Evolutionary conservation across 2,113 vertebrate species (phyloP).

Genomic region (Crotalus horridus): DNA sequence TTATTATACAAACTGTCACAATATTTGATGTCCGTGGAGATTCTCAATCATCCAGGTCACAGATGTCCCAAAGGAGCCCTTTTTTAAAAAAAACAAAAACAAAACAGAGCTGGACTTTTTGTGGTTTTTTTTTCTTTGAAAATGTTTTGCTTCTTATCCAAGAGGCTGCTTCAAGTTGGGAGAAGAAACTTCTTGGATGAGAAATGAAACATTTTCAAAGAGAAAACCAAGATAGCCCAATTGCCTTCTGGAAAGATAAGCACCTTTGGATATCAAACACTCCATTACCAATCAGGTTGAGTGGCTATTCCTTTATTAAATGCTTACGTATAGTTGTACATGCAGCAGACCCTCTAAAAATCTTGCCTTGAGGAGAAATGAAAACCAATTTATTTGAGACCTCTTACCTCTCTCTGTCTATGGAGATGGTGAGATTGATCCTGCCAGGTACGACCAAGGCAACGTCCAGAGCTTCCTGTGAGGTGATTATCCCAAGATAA

Average conservation of each 20-base stretch:
- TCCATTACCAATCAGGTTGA: neutral
- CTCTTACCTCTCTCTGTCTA: neutral
- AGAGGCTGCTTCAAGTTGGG: too few relatives aligned
- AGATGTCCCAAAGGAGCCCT: neutral
- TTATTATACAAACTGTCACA: neutral
- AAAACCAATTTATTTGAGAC: slow-evolving; percentile 11
- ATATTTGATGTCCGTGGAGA: neutral
- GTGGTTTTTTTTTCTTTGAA: too few relatives aligned
- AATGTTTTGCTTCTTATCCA: too few relatives aligned
- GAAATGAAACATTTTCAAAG: too few relatives aligned
- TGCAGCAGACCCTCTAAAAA: slow-evolving; percentile 14
- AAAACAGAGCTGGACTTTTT: neutral
- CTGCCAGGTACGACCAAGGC: too few relatives aligned
- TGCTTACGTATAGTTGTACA: slow-evolving; percentile 15
- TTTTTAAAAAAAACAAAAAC: neutral
- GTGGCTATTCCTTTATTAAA: slow-evolving; percentile 5
- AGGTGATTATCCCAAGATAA: neutral
- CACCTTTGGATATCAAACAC: too few relatives aligned
- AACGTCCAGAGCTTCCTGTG: too few relatives aligned
- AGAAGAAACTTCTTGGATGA: too few relatives aligned
- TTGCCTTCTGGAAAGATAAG: too few relatives aligned
- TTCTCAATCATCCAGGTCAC: neutral
- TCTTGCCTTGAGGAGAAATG: neutral
- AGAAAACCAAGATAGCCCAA: too few relatives aligned
- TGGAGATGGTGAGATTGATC: neutral